Percentiles rank a stretch among this genome's conserved stretches.
Evolutionary conservation across 2,797 vertebrate species (phyloP).

Genomic region (Pampus argenteus): DNA sequence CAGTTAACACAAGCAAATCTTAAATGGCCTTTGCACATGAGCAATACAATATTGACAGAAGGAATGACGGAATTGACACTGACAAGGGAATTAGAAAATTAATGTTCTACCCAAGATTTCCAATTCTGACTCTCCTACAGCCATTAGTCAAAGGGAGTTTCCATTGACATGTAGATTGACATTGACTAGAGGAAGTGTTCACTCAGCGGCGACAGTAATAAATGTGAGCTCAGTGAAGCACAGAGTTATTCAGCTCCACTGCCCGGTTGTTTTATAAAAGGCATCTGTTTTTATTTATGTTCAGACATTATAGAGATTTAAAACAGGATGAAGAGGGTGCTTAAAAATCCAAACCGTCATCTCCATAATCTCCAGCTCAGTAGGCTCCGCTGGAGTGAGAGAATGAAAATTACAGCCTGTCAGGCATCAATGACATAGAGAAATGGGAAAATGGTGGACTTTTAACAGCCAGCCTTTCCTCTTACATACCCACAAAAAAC

Average conservation of each 20-base stretch:
- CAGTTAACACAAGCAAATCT: conserved; percentile 30
- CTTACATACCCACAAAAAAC: conserved; percentile 74
- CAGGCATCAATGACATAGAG: conserved; percentile 89
- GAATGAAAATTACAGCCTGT: conserved; percentile 92
- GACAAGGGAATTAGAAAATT: conserved; percentile 72
- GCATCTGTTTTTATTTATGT: conserved; percentile 83
- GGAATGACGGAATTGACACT: conserved; percentile 69
- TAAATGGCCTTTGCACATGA: conserved; percentile 33
- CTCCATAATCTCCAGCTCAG: conserved; percentile 90
- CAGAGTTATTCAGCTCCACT: conserved; percentile 66
- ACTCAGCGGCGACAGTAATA: conserved; percentile 64
- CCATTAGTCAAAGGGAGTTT: conserved; percentile 69
- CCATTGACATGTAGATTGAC: conserved; percentile 69
- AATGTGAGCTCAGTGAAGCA: conserved; percentile 73
- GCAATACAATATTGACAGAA: conserved; percentile 62
- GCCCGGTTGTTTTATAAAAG: conserved; percentile 74
- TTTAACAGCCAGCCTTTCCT: conserved; percentile 86
- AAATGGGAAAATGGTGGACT: conserved; percentile 91
- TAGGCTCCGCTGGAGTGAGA: conserved; percentile 88
- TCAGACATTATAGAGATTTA: conserved; percentile 76
- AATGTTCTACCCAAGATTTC: conserved; percentile 64
- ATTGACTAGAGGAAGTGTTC: conserved; percentile 74
- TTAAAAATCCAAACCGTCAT: conserved; percentile 85
- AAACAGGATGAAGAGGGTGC: conserved; percentile 72
- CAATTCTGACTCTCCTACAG: conserved; percentile 43